Percentiles rank a stretch among this genome's conserved stretches.
phyloP scores from a whole-genome alignment of 2,797 vertebrate species.

The Malacoctenus gilli region DNA sequence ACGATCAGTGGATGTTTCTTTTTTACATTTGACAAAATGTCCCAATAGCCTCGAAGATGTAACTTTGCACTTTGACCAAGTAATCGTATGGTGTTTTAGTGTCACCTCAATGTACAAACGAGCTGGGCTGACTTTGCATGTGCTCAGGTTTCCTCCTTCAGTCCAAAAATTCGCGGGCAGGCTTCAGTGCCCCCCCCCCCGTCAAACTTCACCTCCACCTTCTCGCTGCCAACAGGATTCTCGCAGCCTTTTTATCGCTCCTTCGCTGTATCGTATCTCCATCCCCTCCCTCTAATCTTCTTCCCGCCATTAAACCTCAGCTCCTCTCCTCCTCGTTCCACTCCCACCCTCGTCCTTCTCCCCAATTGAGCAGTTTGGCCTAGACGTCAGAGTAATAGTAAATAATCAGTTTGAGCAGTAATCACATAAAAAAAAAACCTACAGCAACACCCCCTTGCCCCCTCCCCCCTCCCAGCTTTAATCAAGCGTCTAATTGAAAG shows the following conservation, averaged over 20 bases:
- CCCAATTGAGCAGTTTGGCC: slow-evolving; percentile 32
- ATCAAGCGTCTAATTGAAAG: slow-evolving; percentile 73
- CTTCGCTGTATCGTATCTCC: not conserved
- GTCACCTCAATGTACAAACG: too few species aligned
- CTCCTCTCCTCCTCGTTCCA: not conserved
- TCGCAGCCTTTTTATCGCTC: not conserved
- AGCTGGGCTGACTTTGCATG: too few species aligned
- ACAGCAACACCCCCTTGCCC: slow-evolving; percentile 4
- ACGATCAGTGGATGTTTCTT: too few species aligned
- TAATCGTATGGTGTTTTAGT: too few species aligned
- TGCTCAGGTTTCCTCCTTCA: too few species aligned
- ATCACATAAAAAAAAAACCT: slow-evolving; percentile 61
- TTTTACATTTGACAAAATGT: too few species aligned
- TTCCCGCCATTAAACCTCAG: slow-evolving; percentile 5
- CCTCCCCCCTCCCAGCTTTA: slow-evolving; percentile 36
- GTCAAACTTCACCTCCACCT: too few species aligned
- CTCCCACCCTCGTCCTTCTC: not conserved
- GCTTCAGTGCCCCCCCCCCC: too few species aligned
- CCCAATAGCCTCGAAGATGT: too few species aligned
- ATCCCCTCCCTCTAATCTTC: not conserved
- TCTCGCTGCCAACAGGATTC: not conserved
- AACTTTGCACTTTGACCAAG: too few species aligned
- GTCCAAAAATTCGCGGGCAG: too few species aligned
- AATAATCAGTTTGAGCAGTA: slow-evolving; percentile 61
- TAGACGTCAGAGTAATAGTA: slow-evolving; percentile 43